Evolutionary conservation across 1,140 invertebrate species (phyloP), one percentile per base, ranked within the genome.

Genomic region (silkworm (Bombyx mori)): DNA sequence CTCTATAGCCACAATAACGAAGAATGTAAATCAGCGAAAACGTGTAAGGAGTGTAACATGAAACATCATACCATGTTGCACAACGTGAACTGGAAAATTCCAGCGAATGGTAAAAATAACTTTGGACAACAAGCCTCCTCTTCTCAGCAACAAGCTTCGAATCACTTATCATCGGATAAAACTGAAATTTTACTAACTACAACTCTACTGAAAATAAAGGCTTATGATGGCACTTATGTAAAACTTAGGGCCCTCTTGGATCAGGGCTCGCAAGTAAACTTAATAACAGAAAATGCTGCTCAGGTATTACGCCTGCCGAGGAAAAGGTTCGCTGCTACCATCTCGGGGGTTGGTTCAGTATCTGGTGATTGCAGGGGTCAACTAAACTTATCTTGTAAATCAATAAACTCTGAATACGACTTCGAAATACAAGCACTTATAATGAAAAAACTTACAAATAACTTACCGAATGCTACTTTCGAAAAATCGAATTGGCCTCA

Each of bases 321-420:
- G 54, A 49, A 44, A 9, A 12, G 52, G 9, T 69, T 57, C 47
- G 55, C 56, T 6, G 63, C 60, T 10, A 45, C 52, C 6, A 57
- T 68, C n/a, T 52, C 52, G 8, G 62, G 63, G 12, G 48, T 68
- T 1, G 66, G 63, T 35, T 54, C 56, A 6, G 52, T 51, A 22
- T 60, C 63, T 47, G 58, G 52, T 26, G 63, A 61, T 44, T 62
- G 65, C 12, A 71, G 66, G 43, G 66, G 65, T 8, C 48, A 52
- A 18, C 56, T 65, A 0, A 58, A 44, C 8, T 58, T 71, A 8
- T 35, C 26, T 26, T 60, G 57, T 55, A 42, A 22, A 48, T 65
- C 65, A 42, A 18, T 50, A 7, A 18, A 56, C 12, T 61, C 44
- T 42, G 51, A 65, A 47, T 71, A 58, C 48, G 42, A 45, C 12